Evolutionary conservation across 2,888 invertebrate species (phyloP).

Genomic region (Aproaerema taeniolella): DNA sequence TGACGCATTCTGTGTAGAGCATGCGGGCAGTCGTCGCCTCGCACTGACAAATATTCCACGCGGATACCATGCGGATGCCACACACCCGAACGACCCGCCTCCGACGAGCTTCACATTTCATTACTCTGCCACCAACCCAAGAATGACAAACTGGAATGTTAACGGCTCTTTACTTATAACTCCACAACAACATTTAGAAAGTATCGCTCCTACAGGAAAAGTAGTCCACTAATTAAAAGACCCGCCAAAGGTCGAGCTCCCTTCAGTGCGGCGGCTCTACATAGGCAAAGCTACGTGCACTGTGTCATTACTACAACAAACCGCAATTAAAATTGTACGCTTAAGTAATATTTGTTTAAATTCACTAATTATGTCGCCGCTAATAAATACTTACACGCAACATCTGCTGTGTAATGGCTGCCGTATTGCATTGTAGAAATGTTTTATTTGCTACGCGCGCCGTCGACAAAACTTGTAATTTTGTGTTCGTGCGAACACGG

Average conservation of each 20-base stretch:
- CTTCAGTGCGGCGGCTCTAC: background rate
- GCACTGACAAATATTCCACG: constrained; percentile 36
- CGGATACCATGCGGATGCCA: constrained; percentile 23
- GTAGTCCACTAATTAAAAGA: no score
- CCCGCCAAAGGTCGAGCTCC: no score
- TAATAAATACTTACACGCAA: constrained; percentile 69
- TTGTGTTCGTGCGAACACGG: constrained; percentile 48
- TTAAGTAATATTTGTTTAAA: constrained; percentile 71
- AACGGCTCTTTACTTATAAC: no score
- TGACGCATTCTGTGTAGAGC: constrained; percentile 28
- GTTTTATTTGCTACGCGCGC: constrained; percentile 55
- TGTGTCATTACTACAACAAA: constrained; percentile 48
- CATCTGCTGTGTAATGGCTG: constrained; percentile 63
- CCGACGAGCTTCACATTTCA: constrained; percentile 29
- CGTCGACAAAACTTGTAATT: constrained; percentile 47
- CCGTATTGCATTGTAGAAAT: constrained; percentile 48
- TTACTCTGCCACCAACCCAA: constrained; percentile 16
- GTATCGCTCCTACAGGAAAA: background rate
- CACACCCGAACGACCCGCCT: constrained; percentile 28
- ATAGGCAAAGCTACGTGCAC: constrained; percentile 15
- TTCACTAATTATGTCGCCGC: constrained; percentile 66
- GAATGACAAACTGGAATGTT: constrained; percentile 26
- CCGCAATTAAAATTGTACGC: constrained; percentile 66
- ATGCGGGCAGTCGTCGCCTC: constrained; percentile 17
- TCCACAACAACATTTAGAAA: background rate